Evolutionary conservation across 2,797 vertebrate genomes (phyloP).

Genomic region (Galaxias olidus): DNA sequence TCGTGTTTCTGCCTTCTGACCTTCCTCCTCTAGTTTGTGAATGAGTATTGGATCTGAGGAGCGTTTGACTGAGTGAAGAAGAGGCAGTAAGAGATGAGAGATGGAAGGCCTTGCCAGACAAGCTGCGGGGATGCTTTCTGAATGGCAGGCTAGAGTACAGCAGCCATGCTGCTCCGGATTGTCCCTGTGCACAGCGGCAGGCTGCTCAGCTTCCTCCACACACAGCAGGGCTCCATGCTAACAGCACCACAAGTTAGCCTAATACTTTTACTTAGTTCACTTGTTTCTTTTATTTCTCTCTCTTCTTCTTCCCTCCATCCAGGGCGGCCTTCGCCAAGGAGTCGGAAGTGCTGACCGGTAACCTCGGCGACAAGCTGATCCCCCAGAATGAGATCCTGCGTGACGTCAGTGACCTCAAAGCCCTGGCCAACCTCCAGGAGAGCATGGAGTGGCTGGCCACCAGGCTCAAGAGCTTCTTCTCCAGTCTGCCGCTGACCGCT

Average conservation of each 20-base stretch:
- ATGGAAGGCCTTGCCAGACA: constrained; percentile 19
- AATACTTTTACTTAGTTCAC: neutral
- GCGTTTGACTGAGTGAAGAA: neutral
- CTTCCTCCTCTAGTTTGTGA: no score
- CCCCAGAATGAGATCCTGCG: constrained; percentile 92
- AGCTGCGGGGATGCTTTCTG: constrained; percentile 15
- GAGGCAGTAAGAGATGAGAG: constrained; percentile 8
- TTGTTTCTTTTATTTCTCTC: neutral
- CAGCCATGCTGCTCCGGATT: constrained; percentile 15
- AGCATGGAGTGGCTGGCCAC: constrained; percentile 96
- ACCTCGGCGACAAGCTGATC: constrained; percentile 96
- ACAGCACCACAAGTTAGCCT: no score
- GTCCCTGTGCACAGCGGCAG: no score
- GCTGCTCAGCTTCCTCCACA: neutral
- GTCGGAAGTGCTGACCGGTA: constrained; percentile 95
- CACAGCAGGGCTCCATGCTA: no score
- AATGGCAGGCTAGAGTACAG: constrained; percentile 45
- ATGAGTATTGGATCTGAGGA: no score
- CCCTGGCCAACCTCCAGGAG: constrained; percentile 95
- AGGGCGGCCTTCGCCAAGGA: constrained; percentile 96
- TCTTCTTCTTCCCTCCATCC: constrained; percentile 19
- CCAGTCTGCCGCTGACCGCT: constrained; percentile 80
- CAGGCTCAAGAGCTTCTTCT: constrained; percentile 84
- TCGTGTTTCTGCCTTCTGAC: no score
- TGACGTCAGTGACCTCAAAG: constrained; percentile 95